A percentile compares a stretch with the other conserved stretches of the same genome.
Conservation (phyloP, 2,888 invertebrate species). For the Lacanobia oleracea region DNA sequence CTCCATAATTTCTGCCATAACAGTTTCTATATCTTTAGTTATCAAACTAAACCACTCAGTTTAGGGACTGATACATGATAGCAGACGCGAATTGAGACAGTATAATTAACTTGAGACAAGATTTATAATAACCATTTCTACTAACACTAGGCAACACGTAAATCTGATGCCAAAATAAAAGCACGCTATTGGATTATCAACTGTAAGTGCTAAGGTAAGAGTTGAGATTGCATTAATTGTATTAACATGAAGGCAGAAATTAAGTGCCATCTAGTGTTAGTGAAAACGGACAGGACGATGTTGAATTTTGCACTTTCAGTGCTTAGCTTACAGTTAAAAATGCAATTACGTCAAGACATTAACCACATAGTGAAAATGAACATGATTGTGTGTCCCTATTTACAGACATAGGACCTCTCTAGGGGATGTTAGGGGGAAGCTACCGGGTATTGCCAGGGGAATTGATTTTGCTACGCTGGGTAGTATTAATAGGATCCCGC, state of each 20-base stretch:
- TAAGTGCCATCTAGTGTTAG: constrained; percentile 1
- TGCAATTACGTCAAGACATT: no score
- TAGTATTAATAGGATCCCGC: neutral
- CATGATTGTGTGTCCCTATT: neutral
- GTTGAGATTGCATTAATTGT: neutral
- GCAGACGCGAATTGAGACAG: constrained; percentile 1
- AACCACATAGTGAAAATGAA: neutral
- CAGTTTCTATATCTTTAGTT: neutral
- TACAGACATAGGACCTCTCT: constrained; percentile 2
- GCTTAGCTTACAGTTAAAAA: no score
- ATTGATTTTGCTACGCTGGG: constrained; percentile 24
- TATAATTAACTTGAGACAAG: constrained; percentile 51
- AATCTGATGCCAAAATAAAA: neutral
- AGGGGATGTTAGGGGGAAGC: neutral
- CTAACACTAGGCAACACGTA: neutral
- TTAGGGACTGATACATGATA: constrained; percentile 14
- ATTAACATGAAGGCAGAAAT: neutral
- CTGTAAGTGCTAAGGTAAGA: neutral
- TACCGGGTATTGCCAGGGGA: constrained; percentile 10
- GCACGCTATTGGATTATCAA: neutral
- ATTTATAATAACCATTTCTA: constrained; percentile 35
- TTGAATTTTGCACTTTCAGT: no score
- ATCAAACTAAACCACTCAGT: constrained; percentile 9
- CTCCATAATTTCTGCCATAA: neutral
- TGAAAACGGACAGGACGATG: neutral